Percentiles rank a stretch among this genome's conserved stretches.
phyloP scores from a whole-genome alignment of 2,797 vertebrate genomes.

The Rhynchonycteris naso region DNA sequence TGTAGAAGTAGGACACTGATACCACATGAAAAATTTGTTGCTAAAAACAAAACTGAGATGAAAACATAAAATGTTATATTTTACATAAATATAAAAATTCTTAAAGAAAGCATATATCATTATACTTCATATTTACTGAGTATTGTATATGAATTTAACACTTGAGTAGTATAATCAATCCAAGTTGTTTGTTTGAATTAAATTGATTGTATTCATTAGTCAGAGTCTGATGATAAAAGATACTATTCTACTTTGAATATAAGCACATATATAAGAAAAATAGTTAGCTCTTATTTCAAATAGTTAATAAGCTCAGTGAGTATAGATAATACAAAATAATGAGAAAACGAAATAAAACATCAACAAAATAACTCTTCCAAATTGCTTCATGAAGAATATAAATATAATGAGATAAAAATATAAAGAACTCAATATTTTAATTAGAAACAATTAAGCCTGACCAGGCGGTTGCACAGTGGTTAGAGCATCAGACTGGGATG shows the following conservation, averaged over 20 bases:
- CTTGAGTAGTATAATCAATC: neutral
- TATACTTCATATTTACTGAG: neutral
- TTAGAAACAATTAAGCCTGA: neutral
- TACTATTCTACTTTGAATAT: neutral
- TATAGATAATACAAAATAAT: constrained; percentile 13
- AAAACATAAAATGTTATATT: neutral
- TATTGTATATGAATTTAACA: neutral
- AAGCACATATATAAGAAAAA: neutral
- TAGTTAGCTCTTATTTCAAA: neutral
- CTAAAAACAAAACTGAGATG: neutral
- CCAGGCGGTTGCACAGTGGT: no score
- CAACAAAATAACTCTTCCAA: constrained; percentile 2
- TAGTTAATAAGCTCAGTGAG: neutral
- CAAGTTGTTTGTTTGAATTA: neutral
- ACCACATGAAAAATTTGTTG: neutral
- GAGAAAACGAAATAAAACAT: neutral
- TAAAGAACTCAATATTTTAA: neutral
- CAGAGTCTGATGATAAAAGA: neutral
- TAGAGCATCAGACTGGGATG: no score
- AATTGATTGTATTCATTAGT: constrained; percentile 28
- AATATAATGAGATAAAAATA: neutral
- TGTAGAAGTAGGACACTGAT: neutral
- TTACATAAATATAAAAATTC: neutral
- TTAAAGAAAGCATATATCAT: neutral
- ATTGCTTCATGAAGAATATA: neutral